Evolutionary conservation across 2,113 vertebrate species (phyloP).

Genomic region (Silurus meridionalis): DNA sequence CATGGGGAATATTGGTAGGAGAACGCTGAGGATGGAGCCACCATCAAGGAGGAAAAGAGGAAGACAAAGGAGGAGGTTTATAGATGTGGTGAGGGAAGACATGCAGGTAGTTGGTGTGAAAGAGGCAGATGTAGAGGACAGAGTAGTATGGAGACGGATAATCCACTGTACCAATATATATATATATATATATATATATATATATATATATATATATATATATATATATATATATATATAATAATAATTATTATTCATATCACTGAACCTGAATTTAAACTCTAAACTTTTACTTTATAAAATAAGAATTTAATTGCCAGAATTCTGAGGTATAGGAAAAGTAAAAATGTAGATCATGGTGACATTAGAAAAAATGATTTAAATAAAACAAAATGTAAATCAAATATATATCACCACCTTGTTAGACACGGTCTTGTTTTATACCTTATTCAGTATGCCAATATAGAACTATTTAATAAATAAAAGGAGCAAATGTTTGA

Average conservation of each 20-base stretch:
- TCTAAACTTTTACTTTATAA: background rate
- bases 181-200: too few relatives aligned
- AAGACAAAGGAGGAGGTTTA: too few relatives aligned
- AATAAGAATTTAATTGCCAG: background rate
- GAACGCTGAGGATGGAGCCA: too few relatives aligned
- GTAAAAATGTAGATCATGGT: background rate
- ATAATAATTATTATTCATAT: background rate
- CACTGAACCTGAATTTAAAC: background rate
- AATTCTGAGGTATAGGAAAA: background rate
- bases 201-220: background rate
- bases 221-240: background rate
- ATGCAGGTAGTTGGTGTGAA: too few relatives aligned
- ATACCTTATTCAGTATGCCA: background rate
- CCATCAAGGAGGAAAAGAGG: too few relatives aligned
- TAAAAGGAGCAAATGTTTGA: background rate
- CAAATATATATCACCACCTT: background rate
- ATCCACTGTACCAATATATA: too few relatives aligned
- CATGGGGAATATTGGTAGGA: too few relatives aligned
- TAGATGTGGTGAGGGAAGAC: too few relatives aligned
- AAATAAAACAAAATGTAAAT: background rate
- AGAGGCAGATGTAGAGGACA: too few relatives aligned
- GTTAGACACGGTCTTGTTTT: background rate
- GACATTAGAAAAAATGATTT: background rate
- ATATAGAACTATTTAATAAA: background rate
- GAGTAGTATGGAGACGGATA: too few relatives aligned